phyloP scores from a whole-genome alignment of 1,140 invertebrate genomes.

The Drosophila hydei region DNA sequence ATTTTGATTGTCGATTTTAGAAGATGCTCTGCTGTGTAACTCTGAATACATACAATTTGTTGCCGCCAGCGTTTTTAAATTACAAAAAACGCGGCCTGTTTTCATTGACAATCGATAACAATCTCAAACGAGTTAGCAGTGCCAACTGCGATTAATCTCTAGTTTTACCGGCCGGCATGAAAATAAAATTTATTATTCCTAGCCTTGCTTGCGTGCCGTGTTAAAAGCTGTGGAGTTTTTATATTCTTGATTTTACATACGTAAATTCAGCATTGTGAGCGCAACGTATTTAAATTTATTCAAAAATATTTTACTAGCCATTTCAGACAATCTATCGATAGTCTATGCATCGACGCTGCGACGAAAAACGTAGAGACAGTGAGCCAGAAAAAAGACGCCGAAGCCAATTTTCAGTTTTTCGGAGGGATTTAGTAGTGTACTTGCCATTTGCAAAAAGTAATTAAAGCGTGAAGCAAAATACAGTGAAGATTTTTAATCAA shows the following conservation, averaged over 20 bases:
- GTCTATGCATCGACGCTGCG: neutral
- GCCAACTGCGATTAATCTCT: slow-evolving; percentile 5
- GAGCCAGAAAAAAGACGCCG: slow-evolving; percentile 22
- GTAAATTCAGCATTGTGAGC: neutral
- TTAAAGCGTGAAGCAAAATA: neutral
- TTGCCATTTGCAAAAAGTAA: slow-evolving; percentile 15
- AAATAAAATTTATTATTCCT: neutral
- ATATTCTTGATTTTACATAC: neutral
- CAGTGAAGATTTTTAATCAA: neutral
- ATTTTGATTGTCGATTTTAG: no score
- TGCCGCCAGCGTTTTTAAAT: neutral
- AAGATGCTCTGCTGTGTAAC: no score
- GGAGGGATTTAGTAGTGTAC: slow-evolving; percentile 23
- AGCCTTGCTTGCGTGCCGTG: neutral
- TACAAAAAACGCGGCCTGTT: neutral
- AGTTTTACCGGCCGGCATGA: slow-evolving; percentile 25
- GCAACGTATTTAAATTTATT: slow-evolving; percentile 5
- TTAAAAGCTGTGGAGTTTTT: neutral
- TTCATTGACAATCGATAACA: neutral
- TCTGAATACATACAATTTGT: neutral
- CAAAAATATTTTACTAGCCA: neutral
- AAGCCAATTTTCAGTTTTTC: slow-evolving; percentile 32
- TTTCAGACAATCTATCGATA: slow-evolving; percentile 22
- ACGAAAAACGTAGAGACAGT: slow-evolving; percentile 18
- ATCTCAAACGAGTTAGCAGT: slow-evolving; percentile 1